phyloP scores from a whole-genome alignment of 2,888 invertebrate genomes.

The Yponomeuta malinellus region DNA sequence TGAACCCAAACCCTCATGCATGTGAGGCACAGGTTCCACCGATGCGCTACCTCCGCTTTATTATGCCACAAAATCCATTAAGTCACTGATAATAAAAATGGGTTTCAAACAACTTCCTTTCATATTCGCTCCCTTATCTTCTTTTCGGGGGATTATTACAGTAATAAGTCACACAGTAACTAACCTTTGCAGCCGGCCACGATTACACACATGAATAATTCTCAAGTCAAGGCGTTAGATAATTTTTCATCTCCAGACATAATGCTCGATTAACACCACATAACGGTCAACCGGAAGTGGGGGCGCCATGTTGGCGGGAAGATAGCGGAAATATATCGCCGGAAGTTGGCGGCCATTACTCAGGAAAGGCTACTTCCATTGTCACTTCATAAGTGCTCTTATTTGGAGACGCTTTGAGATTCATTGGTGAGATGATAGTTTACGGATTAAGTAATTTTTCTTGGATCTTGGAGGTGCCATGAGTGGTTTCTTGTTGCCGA shows the following conservation, averaged over 20 bases:
- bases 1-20: too few relatives aligned
- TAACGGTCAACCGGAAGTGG: slow-evolving; percentile 68
- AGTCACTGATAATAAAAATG: too few relatives aligned
- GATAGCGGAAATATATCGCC: slow-evolving; percentile 74
- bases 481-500: not conserved
- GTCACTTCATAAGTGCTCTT: slow-evolving; percentile 61
- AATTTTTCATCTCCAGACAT: slow-evolving; percentile 68
- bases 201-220: slow-evolving; percentile 27
- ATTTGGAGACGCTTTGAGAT: slow-evolving; percentile 33
- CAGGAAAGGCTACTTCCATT: slow-evolving; percentile 64
- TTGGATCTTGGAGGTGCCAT: not conserved
- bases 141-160: too few relatives aligned
- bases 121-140: too few relatives aligned
- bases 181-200: slow-evolving; percentile 23
- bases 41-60: too few relatives aligned
- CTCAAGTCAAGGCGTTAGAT: slow-evolving; percentile 30
- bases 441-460: not conserved
- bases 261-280: slow-evolving; percentile 73
- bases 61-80: too few relatives aligned
- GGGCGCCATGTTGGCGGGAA: slow-evolving; percentile 63
- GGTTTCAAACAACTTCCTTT: too few relatives aligned
- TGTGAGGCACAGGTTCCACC: too few relatives aligned
- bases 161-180: not conserved
- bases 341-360: slow-evolving; percentile 69
- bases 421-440: slow-evolving; percentile 1